A percentile compares a stretch with the other conserved stretches of the same genome.
phyloP scores from a whole-genome alignment of 2,113 vertebrate species.

The Macquaria ambigua region DNA sequence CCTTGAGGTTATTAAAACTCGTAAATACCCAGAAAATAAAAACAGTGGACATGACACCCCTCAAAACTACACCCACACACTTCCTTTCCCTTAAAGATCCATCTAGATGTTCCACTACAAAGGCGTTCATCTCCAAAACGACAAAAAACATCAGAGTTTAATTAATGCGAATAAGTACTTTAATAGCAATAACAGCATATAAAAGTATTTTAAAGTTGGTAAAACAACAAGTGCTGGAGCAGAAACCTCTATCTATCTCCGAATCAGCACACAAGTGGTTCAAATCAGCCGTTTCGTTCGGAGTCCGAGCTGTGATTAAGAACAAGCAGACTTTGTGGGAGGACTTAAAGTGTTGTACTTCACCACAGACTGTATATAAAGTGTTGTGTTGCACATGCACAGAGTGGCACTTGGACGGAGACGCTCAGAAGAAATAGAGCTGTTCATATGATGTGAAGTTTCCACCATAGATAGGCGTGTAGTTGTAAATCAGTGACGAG shows the following conservation, averaged over 20 bases:
- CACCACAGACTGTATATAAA: not conserved
- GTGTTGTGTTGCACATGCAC: not conserved
- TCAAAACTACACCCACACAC: not conserved
- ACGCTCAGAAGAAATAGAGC: slow-evolving; percentile 83
- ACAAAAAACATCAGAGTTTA: not conserved
- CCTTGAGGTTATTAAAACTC: not conserved
- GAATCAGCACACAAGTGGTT: slow-evolving; percentile 11
- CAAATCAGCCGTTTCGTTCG: not conserved
- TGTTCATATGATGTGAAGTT: slow-evolving; percentile 82
- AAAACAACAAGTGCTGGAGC: not conserved
- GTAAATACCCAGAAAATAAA: not conserved
- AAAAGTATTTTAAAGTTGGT: not conserved
- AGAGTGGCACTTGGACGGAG: not conserved
- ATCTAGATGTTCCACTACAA: not conserved
- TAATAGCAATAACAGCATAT: not conserved
- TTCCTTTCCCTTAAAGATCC: not conserved
- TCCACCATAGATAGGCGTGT: slow-evolving; percentile 77
- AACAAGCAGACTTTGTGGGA: too few relatives aligned
- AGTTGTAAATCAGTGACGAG: slow-evolving; percentile 83
- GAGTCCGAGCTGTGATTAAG: not conserved
- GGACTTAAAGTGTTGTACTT: not conserved
- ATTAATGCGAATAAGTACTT: not conserved
- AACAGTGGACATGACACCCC: too few relatives aligned
- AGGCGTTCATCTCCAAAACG: not conserved
- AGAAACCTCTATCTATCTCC: not conserved